Base-by-base conservation (phyloP, 2,888 invertebrate genomes). In the Erebia palarica region DNA sequence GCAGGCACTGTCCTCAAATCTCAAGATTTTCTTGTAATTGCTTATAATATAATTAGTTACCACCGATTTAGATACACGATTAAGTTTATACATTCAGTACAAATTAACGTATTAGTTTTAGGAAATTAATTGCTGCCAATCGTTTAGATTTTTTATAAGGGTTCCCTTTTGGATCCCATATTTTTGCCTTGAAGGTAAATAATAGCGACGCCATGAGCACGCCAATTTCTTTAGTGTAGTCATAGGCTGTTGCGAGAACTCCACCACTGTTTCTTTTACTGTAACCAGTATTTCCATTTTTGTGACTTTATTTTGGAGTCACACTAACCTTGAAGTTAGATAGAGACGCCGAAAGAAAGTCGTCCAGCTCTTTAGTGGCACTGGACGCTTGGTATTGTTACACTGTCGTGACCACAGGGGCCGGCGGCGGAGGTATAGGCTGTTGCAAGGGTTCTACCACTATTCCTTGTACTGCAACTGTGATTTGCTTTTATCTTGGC, bases 171-270 rank as follows among this genome's bases (percentile, higher is more conserved):
- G 27, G 27, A 27, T 27, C 27, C 36, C 47, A 47, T 11, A 47
- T 47, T 47, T 47, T 10, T 47, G 97, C 98, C 96, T 98, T 98
- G 86, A 98, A 98, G 86, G 98, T 98, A 0, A 98, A 98, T 13
- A 98, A 98, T 13, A 99, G 94, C 7, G 98, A 98, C 1, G 97
- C 98, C 99, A 99, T 99, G 74, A 99, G 94, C 84, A 98, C 98
- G 84, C 99, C 99, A 73, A 99, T 94, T 87, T 99, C 99, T 87
- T 96, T 96, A 27, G 99, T 99, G 51, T 99, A 98, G 73, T 97
- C 96, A 80, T 87, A 21, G 91, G 75, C 79, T 86, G 83, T 74
- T 81, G 88, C 14, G 92, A 91, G 0, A 93, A 92, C 76, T 94
- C 93, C 74, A 93, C 93, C 73, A 94, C 91, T 1, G 93, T 27